A percentile compares a stretch with the other conserved stretches of the same genome.
Evolutionary conservation across 2,797 vertebrate species (phyloP).

Genomic region (Eutrigla gurnardus): DNA sequence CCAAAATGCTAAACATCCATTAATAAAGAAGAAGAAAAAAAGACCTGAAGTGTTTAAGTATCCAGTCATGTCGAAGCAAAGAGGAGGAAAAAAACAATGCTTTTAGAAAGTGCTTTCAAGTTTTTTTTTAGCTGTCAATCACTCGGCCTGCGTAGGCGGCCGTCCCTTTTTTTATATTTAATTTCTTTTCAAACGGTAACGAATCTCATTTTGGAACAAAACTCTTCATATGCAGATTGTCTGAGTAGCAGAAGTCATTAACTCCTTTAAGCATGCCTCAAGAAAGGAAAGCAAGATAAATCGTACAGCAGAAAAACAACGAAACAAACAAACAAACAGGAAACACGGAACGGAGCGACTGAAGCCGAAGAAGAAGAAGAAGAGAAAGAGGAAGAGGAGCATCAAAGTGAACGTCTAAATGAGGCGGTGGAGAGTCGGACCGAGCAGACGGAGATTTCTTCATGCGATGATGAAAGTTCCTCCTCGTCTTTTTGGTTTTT

Average conservation of each 20-base stretch:
- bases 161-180: background rate
- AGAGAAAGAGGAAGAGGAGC: constrained; percentile 18
- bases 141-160: constrained; percentile 1
- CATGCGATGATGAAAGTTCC: constrained; percentile 45
- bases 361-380: constrained; percentile 31
- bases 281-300: constrained; percentile 65
- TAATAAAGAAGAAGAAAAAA: constrained; percentile 22
- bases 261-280: constrained; percentile 74
- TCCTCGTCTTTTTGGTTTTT: constrained; percentile 48
- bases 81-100: constrained; percentile 26
- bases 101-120: constrained; percentile 38
- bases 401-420: constrained; percentile 64
- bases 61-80: background rate
- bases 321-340: constrained; percentile 24
- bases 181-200: constrained; percentile 34
- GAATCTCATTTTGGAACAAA: constrained; percentile 64
- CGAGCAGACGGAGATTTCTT: constrained; percentile 36
- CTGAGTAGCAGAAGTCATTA: constrained; percentile 73
- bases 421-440: constrained; percentile 45
- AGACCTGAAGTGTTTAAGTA: constrained; percentile 20
- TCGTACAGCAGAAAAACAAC: constrained; percentile 48
- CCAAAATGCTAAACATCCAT: constrained; percentile 48
- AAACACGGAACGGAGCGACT: constrained; percentile 57
- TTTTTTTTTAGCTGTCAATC: constrained; percentile 46
- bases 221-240: constrained; percentile 75